phyloP scores from a whole-genome alignment of 1,140 invertebrate genomes.

The Bombus sibiricus region DNA sequence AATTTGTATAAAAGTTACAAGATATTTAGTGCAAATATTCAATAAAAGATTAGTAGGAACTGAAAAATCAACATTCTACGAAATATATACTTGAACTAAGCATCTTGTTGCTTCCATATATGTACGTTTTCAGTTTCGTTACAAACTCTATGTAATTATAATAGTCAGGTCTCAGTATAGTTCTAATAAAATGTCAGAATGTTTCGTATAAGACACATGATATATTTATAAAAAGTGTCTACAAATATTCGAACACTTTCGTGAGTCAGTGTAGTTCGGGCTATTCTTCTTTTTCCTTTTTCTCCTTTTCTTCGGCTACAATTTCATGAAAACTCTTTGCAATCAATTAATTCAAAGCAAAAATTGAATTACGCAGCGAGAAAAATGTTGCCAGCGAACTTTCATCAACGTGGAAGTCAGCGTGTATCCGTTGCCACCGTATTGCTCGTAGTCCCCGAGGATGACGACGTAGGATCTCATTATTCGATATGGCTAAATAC shows the following conservation, averaged over 20 bases:
- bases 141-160: too few relatives aligned
- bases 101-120: too few relatives aligned
- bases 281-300: not conserved
- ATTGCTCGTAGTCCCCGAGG: not conserved
- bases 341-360: not conserved
- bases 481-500: conserved; percentile 8
- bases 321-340: not conserved
- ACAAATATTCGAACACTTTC: not conserved
- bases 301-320: not conserved
- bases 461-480: not conserved
- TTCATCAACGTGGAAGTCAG: not conserved
- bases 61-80: too few relatives aligned
- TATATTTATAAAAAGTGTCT: not conserved
- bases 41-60: too few relatives aligned
- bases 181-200: not conserved
- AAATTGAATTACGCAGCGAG: not conserved
- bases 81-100: too few relatives aligned
- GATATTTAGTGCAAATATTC: too few relatives aligned
- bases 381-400: not conserved
- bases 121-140: not conserved
- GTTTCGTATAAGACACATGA: not conserved
- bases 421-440: not conserved
- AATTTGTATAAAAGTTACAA: not conserved
- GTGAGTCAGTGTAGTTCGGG: not conserved
- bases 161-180: not conserved